A percentile compares a stretch with the other conserved stretches of the same genome.
These are phyloP conservation scores for Gnathonemus longibarbis DNA, from an alignment of 2,113 vertebrate species.

Conservation along the genomic window DNA sequence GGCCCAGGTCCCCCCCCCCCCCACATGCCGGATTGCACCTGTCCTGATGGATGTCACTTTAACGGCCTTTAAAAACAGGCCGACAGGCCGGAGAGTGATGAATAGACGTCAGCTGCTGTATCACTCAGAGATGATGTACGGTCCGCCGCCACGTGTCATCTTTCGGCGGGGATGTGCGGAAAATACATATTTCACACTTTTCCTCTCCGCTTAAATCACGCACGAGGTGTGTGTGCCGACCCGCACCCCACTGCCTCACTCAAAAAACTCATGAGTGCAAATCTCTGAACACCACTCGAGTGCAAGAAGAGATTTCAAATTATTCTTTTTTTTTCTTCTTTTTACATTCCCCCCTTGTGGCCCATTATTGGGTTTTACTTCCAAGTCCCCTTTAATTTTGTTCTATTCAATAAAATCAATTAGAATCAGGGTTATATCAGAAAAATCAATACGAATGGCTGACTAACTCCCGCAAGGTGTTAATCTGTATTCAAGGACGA, in stretches of 20 bases:
- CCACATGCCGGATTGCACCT: constrained; percentile 27
- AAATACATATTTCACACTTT: constrained; percentile 38
- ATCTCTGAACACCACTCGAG: neutral
- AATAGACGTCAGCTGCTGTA: constrained; percentile 10
- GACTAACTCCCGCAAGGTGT: neutral
- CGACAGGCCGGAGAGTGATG: constrained; percentile 23
- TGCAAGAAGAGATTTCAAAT: neutral
- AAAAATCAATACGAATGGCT: constrained; percentile 17
- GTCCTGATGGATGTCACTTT: constrained; percentile 44
- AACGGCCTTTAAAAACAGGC: constrained; percentile 38
- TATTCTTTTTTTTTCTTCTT: neutral
- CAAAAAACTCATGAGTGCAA: neutral
- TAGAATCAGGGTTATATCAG: constrained; percentile 23
- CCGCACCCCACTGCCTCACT: neutral
- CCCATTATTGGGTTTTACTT: constrained; percentile 23
- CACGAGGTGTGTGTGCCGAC: neutral
- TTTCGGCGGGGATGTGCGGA: constrained; percentile 32
- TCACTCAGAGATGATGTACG: constrained; percentile 30
- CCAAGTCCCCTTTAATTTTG: constrained; percentile 16
- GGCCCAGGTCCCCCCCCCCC: neutral
- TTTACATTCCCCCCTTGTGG: constrained; percentile 14
- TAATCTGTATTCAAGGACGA: constrained; percentile 32
- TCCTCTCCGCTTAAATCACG: constrained; percentile 32
- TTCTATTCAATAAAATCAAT: constrained; percentile 34
- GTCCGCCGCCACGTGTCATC: constrained; percentile 22